Conservation (phyloP, 2,113 vertebrate genomes). For the Guaruba guarouba region DNA sequence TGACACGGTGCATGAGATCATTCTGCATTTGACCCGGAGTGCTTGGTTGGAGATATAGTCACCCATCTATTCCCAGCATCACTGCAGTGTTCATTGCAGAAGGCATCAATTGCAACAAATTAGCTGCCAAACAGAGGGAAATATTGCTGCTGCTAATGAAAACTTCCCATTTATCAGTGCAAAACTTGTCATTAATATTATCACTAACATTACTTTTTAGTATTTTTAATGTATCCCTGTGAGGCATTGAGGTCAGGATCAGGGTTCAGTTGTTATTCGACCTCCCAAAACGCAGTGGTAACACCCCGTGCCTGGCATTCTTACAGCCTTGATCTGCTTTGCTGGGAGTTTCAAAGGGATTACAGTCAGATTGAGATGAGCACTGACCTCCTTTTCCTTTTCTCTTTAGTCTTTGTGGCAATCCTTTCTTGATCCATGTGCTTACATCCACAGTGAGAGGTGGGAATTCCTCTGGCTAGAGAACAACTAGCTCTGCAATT, state of each 20-base stretch:
- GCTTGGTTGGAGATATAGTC: background rate
- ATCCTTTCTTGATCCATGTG: background rate
- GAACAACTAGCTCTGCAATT: background rate
- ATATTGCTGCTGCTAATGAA: background rate
- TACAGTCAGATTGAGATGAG: background rate
- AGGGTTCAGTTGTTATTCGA: background rate
- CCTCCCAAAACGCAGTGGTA: background rate
- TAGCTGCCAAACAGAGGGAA: background rate
- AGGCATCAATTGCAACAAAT: background rate
- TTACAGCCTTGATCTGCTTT: background rate
- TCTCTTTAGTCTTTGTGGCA: background rate
- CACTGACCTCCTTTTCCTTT: background rate
- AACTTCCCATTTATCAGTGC: background rate
- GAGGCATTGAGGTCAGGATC: background rate
- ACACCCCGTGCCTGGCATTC: background rate
- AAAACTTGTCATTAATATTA: background rate
- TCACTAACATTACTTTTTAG: background rate
- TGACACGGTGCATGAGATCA: background rate
- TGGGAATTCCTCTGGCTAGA: background rate
- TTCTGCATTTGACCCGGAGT: background rate
- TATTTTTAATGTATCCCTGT: background rate
- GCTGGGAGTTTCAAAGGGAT: background rate
- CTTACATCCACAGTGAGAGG: background rate
- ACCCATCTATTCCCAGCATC: background rate
- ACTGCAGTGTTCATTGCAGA: background rate